phyloP scores from a whole-genome alignment of 2,888 invertebrate genomes.

The Rhingia campestris region DNA sequence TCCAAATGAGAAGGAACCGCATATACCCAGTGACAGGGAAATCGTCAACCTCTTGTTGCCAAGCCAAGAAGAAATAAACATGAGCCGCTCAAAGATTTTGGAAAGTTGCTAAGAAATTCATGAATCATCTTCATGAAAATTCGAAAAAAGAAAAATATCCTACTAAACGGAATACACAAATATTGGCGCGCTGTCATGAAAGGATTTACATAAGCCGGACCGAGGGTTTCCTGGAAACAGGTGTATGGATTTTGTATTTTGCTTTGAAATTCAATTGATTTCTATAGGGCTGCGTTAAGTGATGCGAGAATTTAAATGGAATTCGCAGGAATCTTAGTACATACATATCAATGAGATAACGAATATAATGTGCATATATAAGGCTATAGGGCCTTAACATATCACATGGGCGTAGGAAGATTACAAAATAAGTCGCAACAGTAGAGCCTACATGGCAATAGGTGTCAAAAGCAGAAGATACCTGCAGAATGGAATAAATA shows the following conservation, averaged over 20 bases:
- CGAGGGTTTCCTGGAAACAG: conserved; percentile 2
- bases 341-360: conserved; percentile 46
- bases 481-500: too few species aligned
- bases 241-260: conserved; percentile 8
- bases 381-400: too few species aligned
- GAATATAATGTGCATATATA: background rate
- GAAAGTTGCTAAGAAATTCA: conserved; percentile 36
- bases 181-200: conserved; percentile 18
- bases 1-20: conserved; percentile 23
- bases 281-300: conserved; percentile 14
- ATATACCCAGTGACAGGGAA: conserved; percentile 1
- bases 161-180: conserved; percentile 18
- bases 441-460: too few species aligned
- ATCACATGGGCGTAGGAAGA: too few species aligned
- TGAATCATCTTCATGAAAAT: conserved; percentile 27
- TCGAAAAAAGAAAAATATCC: background rate
- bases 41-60: background rate
- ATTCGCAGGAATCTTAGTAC: conserved; percentile 47
- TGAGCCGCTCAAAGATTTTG: background rate
- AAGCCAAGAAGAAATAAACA: background rate
- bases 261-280: background rate
- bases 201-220: conserved; percentile 53
- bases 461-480: too few species aligned
- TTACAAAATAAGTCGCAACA: too few species aligned
- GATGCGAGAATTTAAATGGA: conserved; percentile 54